Evolutionary conservation across 2,113 vertebrate genomes (phyloP), one percentile per base, ranked within the genome.

Genomic region (Hydrochoerus hydrochaeris): DNA sequence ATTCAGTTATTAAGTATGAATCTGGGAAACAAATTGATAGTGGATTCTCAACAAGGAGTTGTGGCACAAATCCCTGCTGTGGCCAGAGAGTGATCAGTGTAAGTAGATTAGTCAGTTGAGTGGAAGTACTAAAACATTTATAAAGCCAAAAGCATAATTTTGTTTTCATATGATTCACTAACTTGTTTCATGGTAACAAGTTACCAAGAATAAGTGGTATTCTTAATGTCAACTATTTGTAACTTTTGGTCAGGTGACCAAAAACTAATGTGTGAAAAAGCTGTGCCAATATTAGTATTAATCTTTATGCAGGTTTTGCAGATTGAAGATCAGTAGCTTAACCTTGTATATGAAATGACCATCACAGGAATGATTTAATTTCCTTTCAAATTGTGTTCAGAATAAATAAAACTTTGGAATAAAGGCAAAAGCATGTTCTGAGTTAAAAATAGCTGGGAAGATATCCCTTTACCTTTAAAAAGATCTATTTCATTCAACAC

Each of bases 301-400:
- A 89, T 62, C 86, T 16, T 89, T 85, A 85, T 82, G 46, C 11
- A 80, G 54, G 11, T 8, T 86, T 24, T 86, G 58, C 1, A 49
- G 22, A 41, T 82, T 32, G 60, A 28, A 38, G 35, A 78, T 85
- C 20, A n/a, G 89, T 38, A 89, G n/a, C 17, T n/a, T 89, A 92
- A 67, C 44, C 32, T 88, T 38, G 86, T 44, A 73, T 83, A 83
- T 54, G 54, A 93, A 57, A 58, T 30, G 81, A 24, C 28, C 60
- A 95, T 88, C 73, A 91, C n/a, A 46, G 28, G 20, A 84, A 92
- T 81, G 80, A 96, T 30, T 90, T n/a, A 71, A 86, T 14, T 78
- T 19, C 60, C 58, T 94, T 95, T 91, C 28, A 85, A 78, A 93
- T 73, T 93, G 54, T 82, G 83, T 84, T 95, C 44, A 9, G 49